Evolutionary conservation across 1,140 invertebrate genomes (phyloP), one percentile per base, ranked within the genome.

Genomic region (Formica selysi): DNA sequence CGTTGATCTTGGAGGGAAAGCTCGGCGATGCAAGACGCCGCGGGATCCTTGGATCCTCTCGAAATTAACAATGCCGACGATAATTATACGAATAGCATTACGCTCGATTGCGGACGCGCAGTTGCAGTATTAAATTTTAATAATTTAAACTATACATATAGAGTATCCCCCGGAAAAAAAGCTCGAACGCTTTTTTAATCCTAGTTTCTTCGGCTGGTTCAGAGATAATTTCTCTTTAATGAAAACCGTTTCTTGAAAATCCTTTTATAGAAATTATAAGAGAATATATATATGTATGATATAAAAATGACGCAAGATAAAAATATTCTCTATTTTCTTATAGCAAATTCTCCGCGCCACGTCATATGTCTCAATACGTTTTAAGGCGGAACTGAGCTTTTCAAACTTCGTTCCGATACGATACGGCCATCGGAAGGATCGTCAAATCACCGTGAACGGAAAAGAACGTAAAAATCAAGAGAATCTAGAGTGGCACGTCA

Each of bases 361-460:
- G 7, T 16, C 7, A 26, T 62, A 6, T 19, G 26, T 41, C 48
- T 16, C 22, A 41, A 71, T 81, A 57, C 51, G 16, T 32, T 68
- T 71, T 79, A 57, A 88, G 51, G 29, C 57, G 26, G 59, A 29
- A 68, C 68, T 61, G 48, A 79, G 68, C 57, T 68, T 83, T 89
- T 80, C 87, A 86, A 44, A 22, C 62, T 81, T 71, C 59, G 44
- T 59, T 62, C 62, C 85, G 70, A 22, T 22, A 22, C 22, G 22
- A 22, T 22, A 74, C 61, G 41, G 10, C 59, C n/a, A 64, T 26
- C 57, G 59, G 86, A n/a, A 86, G 44, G 74, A 83, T 62, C 51
- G 89, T 89, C 87, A 87, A 87, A 87, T 87, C 74, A 85, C 68
- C 86, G 64, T 86, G 29, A 11, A 32, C 48, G 38, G 73, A 29